Evolutionary conservation across 2,888 invertebrate genomes (phyloP), one percentile per base, ranked within the genome.

Genomic region (Augochlorella aurata): DNA sequence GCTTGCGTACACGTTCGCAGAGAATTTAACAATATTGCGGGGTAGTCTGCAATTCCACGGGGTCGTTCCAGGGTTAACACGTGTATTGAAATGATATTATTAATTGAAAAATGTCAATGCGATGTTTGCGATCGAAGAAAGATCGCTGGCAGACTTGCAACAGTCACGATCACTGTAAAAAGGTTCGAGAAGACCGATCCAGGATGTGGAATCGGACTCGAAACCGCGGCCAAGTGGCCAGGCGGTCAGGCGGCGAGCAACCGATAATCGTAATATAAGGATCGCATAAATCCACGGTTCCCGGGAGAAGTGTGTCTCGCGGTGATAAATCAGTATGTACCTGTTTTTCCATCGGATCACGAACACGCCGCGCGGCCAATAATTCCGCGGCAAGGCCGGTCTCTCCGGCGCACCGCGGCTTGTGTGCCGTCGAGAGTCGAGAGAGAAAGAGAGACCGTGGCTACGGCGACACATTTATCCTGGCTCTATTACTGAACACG

Each of bases 381-480:
- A 76, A 76, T 79, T 69, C 70, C 63, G 47, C 73, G 47, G 24
- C 79, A 54, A 77, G 77, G 69, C 54, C 74, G 47, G 69, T 50
- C 38, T 38, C 38, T 38, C 38, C 38, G 38, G 58, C 2, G 54
- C 21, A 54, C 47, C 58, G 52, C 50, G 47, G 5, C 38, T 38
- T 38, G 38, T 38, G 5, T 7, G 38, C 38, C 38, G 38, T 38
- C 38, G 52, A 49, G 79, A 76, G 65, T 5, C 5, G 54, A 14
- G 54, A 21, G 21, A 54, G 52, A 52, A 9, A 12, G 21, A 54
- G 54, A 54, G 63, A 77, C 71, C 50, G 58, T 58, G 67, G 71
- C 50, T 65, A 67, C 78, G 79, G 71, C 79, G 79, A 80, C 78
- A 77, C 79, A 67, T 78, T 72, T 77, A 78, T 80, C 71, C 79